phyloP scores from a whole-genome alignment of 2,113 vertebrate species.

The Antigone vipio region DNA sequence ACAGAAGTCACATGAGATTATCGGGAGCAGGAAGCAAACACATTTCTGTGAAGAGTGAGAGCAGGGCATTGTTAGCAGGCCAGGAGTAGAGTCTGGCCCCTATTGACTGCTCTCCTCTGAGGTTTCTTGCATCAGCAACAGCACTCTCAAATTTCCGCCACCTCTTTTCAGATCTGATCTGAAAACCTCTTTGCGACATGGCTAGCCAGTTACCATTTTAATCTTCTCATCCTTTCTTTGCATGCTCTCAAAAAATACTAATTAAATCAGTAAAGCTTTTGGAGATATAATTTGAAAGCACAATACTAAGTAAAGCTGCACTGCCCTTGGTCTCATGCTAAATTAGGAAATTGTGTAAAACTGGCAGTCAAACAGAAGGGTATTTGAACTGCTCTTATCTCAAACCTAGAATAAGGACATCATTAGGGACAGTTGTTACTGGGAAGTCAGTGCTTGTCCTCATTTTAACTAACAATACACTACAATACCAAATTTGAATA shows the following conservation, averaged over 20 bases:
- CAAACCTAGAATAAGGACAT: conserved; percentile 24
- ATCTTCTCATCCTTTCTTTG: not conserved
- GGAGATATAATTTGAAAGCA: not conserved
- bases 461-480: conserved; percentile 12
- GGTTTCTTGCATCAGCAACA: conserved; percentile 1
- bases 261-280: conserved; percentile 32
- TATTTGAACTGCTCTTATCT: conserved; percentile 44
- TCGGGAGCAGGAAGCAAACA: not conserved
- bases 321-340: not conserved
- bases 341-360: conserved; percentile 13
- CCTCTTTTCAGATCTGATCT: conserved; percentile 1
- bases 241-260: not conserved
- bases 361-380: conserved; percentile 18
- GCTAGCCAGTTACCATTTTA: not conserved
- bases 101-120: conserved; percentile 6
- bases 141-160: conserved; percentile 12
- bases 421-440: not conserved
- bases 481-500: conserved; percentile 44
- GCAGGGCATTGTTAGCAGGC: not conserved
- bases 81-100: not conserved
- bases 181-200: not conserved
- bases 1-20: conserved; percentile 42
- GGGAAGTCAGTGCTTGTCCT: conserved; percentile 40
- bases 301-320: conserved; percentile 1
- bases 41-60: conserved; percentile 5